Evolutionary conservation across 2,113 vertebrate genomes (phyloP), one percentile per base, ranked within the genome.

Genomic region (Ailuropoda melanoleuca): DNA sequence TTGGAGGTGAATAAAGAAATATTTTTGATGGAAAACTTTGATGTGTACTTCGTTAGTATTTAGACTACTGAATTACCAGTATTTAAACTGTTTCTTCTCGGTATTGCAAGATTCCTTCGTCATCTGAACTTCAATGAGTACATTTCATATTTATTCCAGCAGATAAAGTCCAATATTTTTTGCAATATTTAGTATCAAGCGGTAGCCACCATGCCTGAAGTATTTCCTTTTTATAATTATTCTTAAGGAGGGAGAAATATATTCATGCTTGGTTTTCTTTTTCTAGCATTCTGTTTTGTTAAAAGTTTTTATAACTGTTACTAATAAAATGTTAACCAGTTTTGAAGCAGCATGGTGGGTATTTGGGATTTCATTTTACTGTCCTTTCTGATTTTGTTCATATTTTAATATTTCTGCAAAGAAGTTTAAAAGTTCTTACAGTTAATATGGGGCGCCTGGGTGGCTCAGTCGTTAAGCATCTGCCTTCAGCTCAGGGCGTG

Each of bases 341-440:
- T 95, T 95, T 94, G n/a, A 80, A 94, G 78, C 46, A 95, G 17
- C 46, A 7, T 34, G 9, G n/a, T 29, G 6, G 10, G 11, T 80
- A 43, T 48, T 95, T 96, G 43, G 26, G 29, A 85, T 92, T 96
- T 90, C 26, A 82, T 88, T 95, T 29, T 77, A 46, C 56, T 39
- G 6, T 26, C 88, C 8, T 70, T 39, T 92, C 23, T 83, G 19
- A 23, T 92, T 75, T 78, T 95, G 18, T 39, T 3, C 89, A 26
- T 70, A 62, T 96, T 81, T 92, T 31, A 92, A 56, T 95, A 93
- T 90, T 64, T 96, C 15, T 55, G 53, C 60, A 74, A 56, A 95
- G 56, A 78, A 31, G 13, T 19, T 93, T 93, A 53, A 55, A 70
- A 66, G 26, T 93, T 83, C 53, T 95, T 92, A 6, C 9, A 77